Conservation (phyloP, 2,797 vertebrate genomes). For the Acanthurus lineatus region DNA sequence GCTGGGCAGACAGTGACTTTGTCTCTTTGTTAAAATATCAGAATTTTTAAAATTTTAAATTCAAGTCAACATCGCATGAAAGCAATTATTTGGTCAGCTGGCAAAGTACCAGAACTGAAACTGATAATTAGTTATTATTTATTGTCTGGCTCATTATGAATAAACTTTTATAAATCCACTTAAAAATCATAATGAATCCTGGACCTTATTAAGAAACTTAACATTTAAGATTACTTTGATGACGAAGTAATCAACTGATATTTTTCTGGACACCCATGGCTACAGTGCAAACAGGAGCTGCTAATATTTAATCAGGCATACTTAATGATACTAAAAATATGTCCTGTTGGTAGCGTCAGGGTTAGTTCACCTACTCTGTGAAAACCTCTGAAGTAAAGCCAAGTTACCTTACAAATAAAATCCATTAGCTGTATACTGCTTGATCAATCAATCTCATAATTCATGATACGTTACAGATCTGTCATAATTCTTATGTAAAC, state of each 20-base stretch:
- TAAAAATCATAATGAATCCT: too few species aligned
- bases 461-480: neutral
- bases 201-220: too few species aligned
- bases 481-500: slow-evolving; percentile 6
- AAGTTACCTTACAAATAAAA: neutral
- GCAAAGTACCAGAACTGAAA: neutral
- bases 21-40: neutral
- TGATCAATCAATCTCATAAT: neutral
- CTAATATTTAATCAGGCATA: too few species aligned
- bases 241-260: neutral
- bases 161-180: too few species aligned
- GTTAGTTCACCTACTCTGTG: neutral
- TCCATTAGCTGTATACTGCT: too few species aligned
- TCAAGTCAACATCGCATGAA: neutral
- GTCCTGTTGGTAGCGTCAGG: neutral
- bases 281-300: too few species aligned
- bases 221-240: too few species aligned
- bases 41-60: neutral
- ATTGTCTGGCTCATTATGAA: too few species aligned
- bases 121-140: too few species aligned
- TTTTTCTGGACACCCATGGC: too few species aligned
- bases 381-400: neutral
- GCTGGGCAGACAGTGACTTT: neutral
- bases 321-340: neutral
- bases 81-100: neutral